Percentiles rank a stretch among this genome's conserved stretches.
These are phyloP conservation scores for Ichneumoninae sp. DNA, from an alignment of 2,888 invertebrate genomes.

Conservation along the genomic window DNA sequence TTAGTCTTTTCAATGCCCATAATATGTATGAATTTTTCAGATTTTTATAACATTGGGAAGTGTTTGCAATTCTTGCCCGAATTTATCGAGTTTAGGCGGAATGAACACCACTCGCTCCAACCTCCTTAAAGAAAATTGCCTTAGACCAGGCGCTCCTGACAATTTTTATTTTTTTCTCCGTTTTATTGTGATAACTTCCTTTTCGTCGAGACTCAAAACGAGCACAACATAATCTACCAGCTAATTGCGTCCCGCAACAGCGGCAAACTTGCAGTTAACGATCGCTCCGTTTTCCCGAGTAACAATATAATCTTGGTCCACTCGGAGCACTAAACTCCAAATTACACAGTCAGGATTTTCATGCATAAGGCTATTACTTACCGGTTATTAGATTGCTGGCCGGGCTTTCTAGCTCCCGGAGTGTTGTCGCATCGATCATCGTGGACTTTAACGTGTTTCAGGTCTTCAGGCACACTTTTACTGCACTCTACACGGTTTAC, in stretches of 20 bases:
- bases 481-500: conserved; percentile 95
- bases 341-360: conserved; percentile 33
- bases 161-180: conserved; percentile 27
- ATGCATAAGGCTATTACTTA: conserved; percentile 48
- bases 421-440: not conserved
- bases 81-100: no score
- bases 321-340: conserved; percentile 22
- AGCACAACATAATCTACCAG: conserved; percentile 48
- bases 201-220: conserved; percentile 33
- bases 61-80: no score
- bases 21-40: no score
- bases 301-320: conserved; percentile 35
- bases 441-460: conserved; percentile 85
- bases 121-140: conserved; percentile 61
- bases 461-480: conserved; percentile 94
- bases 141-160: conserved; percentile 6
- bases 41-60: no score
- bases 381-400: conserved; percentile 2
- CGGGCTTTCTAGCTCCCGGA: not conserved
- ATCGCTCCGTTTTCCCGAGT: conserved; percentile 22
- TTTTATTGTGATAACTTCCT: conserved; percentile 23
- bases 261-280: conserved; percentile 37
- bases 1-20: no score
- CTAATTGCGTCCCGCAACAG: conserved; percentile 41
- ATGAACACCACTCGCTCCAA: no score